Conservation (phyloP, 2,888 invertebrate species). For the Sesia apiformis region DNA sequence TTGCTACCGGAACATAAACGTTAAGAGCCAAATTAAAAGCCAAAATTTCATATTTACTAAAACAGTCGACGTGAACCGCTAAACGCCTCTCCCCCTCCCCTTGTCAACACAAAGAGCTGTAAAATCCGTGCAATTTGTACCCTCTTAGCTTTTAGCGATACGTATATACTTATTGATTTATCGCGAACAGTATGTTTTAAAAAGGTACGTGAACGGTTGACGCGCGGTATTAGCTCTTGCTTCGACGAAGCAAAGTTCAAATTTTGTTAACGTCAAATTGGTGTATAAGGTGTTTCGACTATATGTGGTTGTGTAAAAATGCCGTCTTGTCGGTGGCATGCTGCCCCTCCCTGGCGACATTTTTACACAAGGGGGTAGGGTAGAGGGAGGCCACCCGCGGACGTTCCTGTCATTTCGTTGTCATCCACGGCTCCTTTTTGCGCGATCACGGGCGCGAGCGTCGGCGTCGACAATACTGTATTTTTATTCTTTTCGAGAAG, state of each 20-base stretch:
- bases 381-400: constrained; percentile 48
- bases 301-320: constrained; percentile 56
- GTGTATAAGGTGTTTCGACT: constrained; percentile 44
- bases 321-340: constrained; percentile 65
- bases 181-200: constrained; percentile 59
- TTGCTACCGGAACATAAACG: too few species aligned
- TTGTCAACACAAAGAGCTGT: constrained; percentile 57
- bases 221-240: constrained; percentile 16
- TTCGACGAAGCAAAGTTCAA: constrained; percentile 20
- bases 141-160: constrained; percentile 48
- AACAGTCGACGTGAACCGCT: constrained; percentile 48
- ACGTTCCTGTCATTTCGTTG: constrained; percentile 70
- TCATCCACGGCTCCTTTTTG: constrained; percentile 67
- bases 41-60: constrained; percentile 52
- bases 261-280: constrained; percentile 23
- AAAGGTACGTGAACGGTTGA: constrained; percentile 32
- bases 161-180: constrained; percentile 70
- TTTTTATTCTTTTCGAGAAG: constrained; percentile 66
- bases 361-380: constrained; percentile 43
- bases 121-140: constrained; percentile 67
- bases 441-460: constrained; percentile 57
- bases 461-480: constrained; percentile 69
- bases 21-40: neutral
- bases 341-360: constrained; percentile 61
- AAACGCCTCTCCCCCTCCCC: constrained; percentile 37